Evolutionary conservation across 2,797 vertebrate genomes (phyloP).

Genomic region (Gastrophryne carolinensis): DNA sequence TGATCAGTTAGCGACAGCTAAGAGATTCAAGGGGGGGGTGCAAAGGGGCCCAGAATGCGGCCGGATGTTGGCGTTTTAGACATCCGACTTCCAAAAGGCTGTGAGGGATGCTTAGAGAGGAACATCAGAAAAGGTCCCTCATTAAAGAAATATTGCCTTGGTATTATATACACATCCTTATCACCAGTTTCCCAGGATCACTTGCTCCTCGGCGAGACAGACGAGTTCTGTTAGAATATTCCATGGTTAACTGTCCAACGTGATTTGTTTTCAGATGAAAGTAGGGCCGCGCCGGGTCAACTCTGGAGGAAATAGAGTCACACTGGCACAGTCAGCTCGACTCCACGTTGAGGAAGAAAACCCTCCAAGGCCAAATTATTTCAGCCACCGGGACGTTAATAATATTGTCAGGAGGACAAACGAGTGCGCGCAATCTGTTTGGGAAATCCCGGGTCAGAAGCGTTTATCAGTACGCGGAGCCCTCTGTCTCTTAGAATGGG

Average conservation of each 20-base stretch:
- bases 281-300: background rate
- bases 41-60: too few species aligned
- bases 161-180: too few species aligned
- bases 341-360: background rate
- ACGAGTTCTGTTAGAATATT: background rate
- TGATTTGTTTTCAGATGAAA: background rate
- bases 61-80: too few species aligned
- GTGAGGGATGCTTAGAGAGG: too few species aligned
- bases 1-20: too few species aligned
- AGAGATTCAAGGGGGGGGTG: too few species aligned
- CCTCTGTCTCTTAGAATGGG: background rate
- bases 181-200: too few species aligned
- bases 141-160: too few species aligned
- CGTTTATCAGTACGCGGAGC: background rate
- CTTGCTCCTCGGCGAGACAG: too few species aligned
- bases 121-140: too few species aligned
- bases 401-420: slow-evolving; percentile 8
- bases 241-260: background rate
- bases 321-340: background rate
- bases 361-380: slow-evolving; percentile 4
- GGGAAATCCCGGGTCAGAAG: background rate
- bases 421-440: background rate
- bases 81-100: too few species aligned
- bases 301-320: background rate
- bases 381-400: background rate